These are phyloP conservation scores for Lepidochitona cinerea DNA, from an alignment of 2,888 invertebrate genomes.

Conservation along the genomic window DNA sequence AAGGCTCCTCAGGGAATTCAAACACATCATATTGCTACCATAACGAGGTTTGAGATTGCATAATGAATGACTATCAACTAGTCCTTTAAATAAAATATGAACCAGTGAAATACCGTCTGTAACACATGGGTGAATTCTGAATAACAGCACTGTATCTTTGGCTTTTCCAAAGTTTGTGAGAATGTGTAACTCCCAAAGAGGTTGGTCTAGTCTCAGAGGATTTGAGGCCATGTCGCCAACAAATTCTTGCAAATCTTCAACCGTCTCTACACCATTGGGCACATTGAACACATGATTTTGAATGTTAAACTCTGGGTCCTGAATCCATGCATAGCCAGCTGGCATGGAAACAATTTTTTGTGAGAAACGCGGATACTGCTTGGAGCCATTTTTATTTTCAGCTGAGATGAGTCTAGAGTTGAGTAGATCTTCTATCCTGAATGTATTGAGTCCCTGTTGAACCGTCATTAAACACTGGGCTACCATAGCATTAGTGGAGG, in stretches of 20 bases:
- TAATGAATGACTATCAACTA: slow-evolving; percentile 65
- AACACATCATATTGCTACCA: slow-evolving; percentile 61
- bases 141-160: slow-evolving; percentile 71
- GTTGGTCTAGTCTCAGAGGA: slow-evolving; percentile 70
- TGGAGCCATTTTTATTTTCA: slow-evolving; percentile 64
- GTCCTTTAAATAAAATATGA: slow-evolving; percentile 66
- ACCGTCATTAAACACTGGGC: slow-evolving; percentile 73
- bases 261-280: slow-evolving; percentile 62
- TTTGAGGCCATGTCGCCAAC: slow-evolving; percentile 71
- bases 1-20: slow-evolving; percentile 67
- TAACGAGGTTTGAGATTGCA: slow-evolving; percentile 68
- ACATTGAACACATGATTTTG: slow-evolving; percentile 73
- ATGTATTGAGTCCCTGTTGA: slow-evolving; percentile 72
- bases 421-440: slow-evolving; percentile 72
- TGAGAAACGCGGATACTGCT: slow-evolving; percentile 72
- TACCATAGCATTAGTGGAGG: slow-evolving; percentile 61
- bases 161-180: slow-evolving; percentile 70
- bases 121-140: slow-evolving; percentile 74
- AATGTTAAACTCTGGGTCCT: slow-evolving; percentile 72
- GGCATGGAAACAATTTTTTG: slow-evolving; percentile 70
- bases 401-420: slow-evolving; percentile 70
- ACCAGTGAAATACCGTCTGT: slow-evolving; percentile 74
- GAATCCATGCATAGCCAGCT: slow-evolving; percentile 73
- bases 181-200: slow-evolving; percentile 75
- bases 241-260: slow-evolving; percentile 71